A percentile compares a stretch with the other conserved stretches of the same genome.
phyloP scores from a whole-genome alignment of 2,888 invertebrate species.

The Microctonus aethiopoides region DNA sequence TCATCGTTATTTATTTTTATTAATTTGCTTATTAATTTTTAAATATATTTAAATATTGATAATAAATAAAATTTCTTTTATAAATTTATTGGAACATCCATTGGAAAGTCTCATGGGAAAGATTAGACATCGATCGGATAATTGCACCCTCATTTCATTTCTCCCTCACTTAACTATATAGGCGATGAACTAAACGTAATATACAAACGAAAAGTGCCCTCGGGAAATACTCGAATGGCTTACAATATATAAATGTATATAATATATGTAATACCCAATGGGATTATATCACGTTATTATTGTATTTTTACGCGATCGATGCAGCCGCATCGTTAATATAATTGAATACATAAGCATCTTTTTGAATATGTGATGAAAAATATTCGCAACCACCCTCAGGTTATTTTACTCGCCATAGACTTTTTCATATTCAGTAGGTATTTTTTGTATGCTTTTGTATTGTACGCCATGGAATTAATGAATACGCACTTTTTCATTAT shows the following conservation, averaged over 20 bases:
- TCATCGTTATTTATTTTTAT: background rate
- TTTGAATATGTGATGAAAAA: background rate
- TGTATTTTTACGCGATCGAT: slow-evolving; percentile 55
- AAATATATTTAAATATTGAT: too few relatives aligned
- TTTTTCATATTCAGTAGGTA: slow-evolving; percentile 9
- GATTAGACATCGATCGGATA: slow-evolving; percentile 40
- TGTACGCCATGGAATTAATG: slow-evolving; percentile 54
- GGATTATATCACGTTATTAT: slow-evolving; percentile 1
- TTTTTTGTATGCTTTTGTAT: slow-evolving; percentile 34
- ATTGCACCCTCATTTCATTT: slow-evolving; percentile 33
- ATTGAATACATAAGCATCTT: slow-evolving; percentile 55
- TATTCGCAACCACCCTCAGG: slow-evolving; percentile 10
- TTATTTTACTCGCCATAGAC: too few relatives aligned
- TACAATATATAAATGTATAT: slow-evolving; percentile 3
- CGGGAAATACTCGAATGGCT: slow-evolving; percentile 26
- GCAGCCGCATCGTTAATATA: slow-evolving; percentile 44
- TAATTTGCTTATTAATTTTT: too few relatives aligned
- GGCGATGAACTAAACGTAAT: slow-evolving; percentile 10
- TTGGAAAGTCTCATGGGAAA: slow-evolving; percentile 32
- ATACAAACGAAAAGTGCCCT: slow-evolving; percentile 23
- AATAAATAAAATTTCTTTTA: background rate
- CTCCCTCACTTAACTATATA: background rate
- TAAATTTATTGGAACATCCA: slow-evolving; percentile 8
- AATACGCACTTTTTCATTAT: slow-evolving; percentile 56
- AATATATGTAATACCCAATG: background rate